Conservation (phyloP, 2,797 vertebrate species). For the Phoeniculus purpureus region DNA sequence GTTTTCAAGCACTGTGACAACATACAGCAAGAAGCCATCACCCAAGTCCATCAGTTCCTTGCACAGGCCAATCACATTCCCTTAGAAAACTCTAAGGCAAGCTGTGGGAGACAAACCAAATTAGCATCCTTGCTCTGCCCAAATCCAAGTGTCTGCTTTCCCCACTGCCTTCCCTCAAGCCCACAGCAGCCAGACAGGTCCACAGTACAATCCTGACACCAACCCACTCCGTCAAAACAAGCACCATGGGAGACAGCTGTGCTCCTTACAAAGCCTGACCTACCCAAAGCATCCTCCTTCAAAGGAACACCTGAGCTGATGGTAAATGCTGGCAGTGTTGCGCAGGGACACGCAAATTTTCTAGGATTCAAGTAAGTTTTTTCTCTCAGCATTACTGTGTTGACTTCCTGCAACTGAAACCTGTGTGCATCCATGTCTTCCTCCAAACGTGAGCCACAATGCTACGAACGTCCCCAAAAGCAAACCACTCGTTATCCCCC, state of each 20-base stretch:
- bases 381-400: neutral
- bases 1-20: neutral
- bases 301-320: neutral
- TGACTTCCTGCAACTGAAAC: neutral
- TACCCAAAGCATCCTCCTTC: neutral
- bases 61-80: neutral
- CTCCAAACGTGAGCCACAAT: neutral
- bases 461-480: fast-evolving
- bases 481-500: neutral
- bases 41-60: neutral
- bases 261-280: neutral
- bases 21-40: neutral
- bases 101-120: neutral
- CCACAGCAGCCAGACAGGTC: neutral
- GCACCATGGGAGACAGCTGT: fast-evolving
- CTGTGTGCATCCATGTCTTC: fast-evolving
- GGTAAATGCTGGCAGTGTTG: neutral
- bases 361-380: neutral
- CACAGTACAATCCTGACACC: neutral
- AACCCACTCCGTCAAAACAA: neutral
- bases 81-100: neutral
- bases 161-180: neutral
- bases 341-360: neutral
- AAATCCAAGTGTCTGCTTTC: neutral
- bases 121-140: neutral